Evolutionary conservation across 2,797 vertebrate genomes (phyloP).

Genomic region (Podarcis lilfordi): DNA sequence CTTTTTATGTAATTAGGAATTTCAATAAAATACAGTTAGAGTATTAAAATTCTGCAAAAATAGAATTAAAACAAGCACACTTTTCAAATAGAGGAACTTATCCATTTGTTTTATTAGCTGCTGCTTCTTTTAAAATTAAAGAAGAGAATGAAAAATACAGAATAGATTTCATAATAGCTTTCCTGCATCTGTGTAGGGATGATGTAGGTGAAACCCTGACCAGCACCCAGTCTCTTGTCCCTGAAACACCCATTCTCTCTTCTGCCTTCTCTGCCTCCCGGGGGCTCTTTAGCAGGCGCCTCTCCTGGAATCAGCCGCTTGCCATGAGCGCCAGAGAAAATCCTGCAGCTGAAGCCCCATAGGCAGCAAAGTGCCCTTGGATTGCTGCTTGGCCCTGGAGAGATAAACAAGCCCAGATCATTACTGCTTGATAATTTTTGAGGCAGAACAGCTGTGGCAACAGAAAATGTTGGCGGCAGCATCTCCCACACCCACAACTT

Average conservation of each 20-base stretch:
- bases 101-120: not conserved
- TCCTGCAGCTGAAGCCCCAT: constrained; percentile 11
- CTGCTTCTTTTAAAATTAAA: not conserved
- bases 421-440: constrained; percentile 7
- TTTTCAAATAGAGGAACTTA: not conserved
- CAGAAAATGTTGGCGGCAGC: not conserved
- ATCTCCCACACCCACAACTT: not conserved
- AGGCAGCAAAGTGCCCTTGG: not conserved
- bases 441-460: constrained; percentile 29
- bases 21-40: not conserved
- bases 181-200: not conserved
- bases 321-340: not conserved
- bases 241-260: not conserved
- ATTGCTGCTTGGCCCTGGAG: not conserved
- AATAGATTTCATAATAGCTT: not conserved
- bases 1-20: not conserved
- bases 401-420: constrained; percentile 8
- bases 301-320: not conserved
- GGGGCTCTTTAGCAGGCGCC: not conserved
- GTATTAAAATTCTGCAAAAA: not conserved
- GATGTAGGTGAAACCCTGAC: too few species aligned
- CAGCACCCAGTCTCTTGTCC: not conserved
- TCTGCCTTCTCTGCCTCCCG: constrained; percentile 1
- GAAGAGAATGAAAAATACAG: not conserved
- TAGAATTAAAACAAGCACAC: not conserved